These are phyloP conservation scores for Bufo gargarizans DNA, from an alignment of 2,113 vertebrate genomes.

Conservation along the genomic window DNA sequence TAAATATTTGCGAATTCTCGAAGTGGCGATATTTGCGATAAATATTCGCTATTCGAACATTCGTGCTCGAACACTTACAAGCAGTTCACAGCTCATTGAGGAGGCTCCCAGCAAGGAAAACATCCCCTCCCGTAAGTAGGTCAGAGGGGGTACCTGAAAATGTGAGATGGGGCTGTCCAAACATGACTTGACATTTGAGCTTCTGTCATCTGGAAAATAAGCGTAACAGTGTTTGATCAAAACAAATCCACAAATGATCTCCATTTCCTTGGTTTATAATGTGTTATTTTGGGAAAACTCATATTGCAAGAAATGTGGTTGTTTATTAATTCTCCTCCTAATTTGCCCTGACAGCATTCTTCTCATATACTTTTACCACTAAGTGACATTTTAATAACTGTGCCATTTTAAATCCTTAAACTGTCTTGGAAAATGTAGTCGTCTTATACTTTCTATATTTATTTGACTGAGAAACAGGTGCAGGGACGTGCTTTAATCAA, in stretches of 20 bases:
- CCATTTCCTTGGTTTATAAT: background rate
- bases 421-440: constrained; percentile 26
- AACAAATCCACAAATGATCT: background rate
- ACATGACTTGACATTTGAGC: background rate
- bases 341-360: constrained; percentile 9
- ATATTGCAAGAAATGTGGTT: background rate
- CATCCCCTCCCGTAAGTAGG: background rate
- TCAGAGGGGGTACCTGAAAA: background rate
- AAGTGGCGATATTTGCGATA: too few species aligned
- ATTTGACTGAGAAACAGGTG: constrained; percentile 46
- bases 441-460: constrained; percentile 30
- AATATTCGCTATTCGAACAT: too few species aligned
- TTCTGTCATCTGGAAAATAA: background rate
- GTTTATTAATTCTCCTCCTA: constrained; percentile 19
- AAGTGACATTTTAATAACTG: constrained; percentile 51
- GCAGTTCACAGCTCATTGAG: background rate
- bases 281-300: background rate
- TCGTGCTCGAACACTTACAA: background rate
- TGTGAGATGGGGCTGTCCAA: background rate
- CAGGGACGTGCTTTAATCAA: constrained; percentile 33
- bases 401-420: constrained; percentile 28
- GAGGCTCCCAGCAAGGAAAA: background rate
- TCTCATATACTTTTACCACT: constrained; percentile 3
- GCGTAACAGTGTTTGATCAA: background rate
- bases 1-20: too few species aligned